phyloP scores from a whole-genome alignment of 2,797 vertebrate genomes.

The Sebastes itinus region DNA sequence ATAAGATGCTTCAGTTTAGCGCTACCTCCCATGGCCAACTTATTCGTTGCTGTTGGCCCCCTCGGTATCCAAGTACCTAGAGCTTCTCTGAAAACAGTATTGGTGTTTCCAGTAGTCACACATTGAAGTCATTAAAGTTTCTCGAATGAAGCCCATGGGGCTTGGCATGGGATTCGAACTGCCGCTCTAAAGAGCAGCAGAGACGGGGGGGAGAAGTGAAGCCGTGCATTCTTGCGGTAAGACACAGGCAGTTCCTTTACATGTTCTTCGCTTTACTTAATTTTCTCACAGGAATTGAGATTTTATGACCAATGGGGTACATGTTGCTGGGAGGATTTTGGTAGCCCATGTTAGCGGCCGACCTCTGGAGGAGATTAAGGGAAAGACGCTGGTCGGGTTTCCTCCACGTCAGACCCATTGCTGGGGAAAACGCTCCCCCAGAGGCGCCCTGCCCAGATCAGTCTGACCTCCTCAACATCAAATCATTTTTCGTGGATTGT shows the following conservation, averaged over 20 bases:
- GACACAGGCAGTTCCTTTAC: conserved; percentile 81
- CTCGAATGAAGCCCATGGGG: conserved; percentile 78
- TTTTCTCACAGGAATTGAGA: conserved; percentile 79
- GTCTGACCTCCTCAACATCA: conserved; percentile 25
- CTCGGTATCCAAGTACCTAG: conserved; percentile 48
- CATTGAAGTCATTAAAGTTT: conserved; percentile 83
- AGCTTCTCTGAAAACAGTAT: conserved; percentile 60
- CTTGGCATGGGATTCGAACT: conserved; percentile 73
- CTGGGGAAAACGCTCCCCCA: conserved; percentile 31
- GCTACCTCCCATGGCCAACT: conserved; percentile 31
- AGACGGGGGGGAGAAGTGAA: conserved; percentile 65
- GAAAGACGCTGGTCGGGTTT: conserved; percentile 51
- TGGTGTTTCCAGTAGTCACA: conserved; percentile 82
- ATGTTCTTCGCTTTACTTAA: conserved; percentile 80
- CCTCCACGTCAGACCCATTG: conserved; percentile 44
- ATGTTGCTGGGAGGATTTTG: conserved; percentile 65
- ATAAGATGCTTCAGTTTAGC: conserved; percentile 34
- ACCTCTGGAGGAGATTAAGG: conserved; percentile 67
- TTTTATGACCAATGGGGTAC: conserved; percentile 77
- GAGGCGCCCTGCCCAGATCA: conserved; percentile 32
- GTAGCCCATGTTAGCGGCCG: conserved; percentile 32
- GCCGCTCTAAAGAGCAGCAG: conserved; percentile 69
- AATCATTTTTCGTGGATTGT: conserved; percentile 16
- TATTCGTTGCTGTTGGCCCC: conserved; percentile 32
- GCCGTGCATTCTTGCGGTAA: conserved; percentile 81